Evolutionary conservation across 2,797 vertebrate species (phyloP).

Genomic region (Liasis olivaceus): DNA sequence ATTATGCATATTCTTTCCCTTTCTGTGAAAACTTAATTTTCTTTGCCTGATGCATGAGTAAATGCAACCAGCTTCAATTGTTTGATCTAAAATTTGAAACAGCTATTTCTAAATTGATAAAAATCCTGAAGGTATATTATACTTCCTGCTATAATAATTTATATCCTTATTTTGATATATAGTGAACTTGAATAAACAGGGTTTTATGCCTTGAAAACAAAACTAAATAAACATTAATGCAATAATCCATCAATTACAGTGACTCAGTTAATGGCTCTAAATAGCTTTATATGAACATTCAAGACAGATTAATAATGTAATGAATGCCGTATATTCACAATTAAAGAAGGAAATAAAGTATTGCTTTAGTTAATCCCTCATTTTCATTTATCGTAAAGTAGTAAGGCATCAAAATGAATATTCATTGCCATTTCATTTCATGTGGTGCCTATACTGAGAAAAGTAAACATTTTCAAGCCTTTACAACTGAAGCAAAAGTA

Average conservation of each 20-base stretch:
- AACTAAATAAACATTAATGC: constrained; percentile 78
- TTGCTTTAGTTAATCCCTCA: constrained; percentile 71
- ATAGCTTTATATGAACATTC: constrained; percentile 73
- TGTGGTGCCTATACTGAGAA: not conserved
- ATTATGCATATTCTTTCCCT: not conserved
- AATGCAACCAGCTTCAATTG: not conserved
- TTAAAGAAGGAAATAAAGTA: constrained; percentile 75
- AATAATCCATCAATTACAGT: constrained; percentile 76
- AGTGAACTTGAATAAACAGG: constrained; percentile 74
- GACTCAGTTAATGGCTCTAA: constrained; percentile 67
- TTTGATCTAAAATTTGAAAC: not conserved
- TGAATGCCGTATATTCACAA: constrained; percentile 71
- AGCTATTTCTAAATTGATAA: constrained; percentile 48
- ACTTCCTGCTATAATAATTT: constrained; percentile 65
- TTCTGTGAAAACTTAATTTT: not conserved
- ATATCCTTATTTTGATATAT: constrained; percentile 70
- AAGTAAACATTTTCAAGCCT: constrained; percentile 14
- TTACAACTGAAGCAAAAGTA: constrained; percentile 3
- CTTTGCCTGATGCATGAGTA: not conserved
- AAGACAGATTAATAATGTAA: constrained; percentile 76
- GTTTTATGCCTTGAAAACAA: constrained; percentile 75
- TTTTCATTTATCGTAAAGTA: constrained; percentile 57
- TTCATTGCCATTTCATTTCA: constrained; percentile 42
- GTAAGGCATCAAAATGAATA: constrained; percentile 61
- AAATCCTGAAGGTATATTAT: constrained; percentile 55